A percentile compares a stretch with the other conserved stretches of the same genome.
Conservation (phyloP, 2,888 invertebrate genomes). For the Ormyrus nitidulus region DNA sequence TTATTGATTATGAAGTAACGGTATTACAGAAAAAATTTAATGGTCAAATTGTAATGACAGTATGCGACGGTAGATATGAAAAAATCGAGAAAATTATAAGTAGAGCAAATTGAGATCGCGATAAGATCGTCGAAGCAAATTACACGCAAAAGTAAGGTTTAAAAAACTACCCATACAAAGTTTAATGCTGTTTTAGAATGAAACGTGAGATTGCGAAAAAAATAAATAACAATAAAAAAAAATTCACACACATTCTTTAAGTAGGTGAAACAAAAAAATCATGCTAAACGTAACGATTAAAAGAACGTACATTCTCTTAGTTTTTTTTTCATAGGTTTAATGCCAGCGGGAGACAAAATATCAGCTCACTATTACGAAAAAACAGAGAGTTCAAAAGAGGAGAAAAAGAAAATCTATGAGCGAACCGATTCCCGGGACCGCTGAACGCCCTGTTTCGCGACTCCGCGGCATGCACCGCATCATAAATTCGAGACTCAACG, state of each 20-base stretch:
- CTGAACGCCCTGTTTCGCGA: constrained; percentile 72
- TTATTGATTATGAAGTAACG: constrained; percentile 50
- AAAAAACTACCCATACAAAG: constrained; percentile 50
- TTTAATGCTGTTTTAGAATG: constrained; percentile 55
- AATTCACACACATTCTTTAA: constrained; percentile 63
- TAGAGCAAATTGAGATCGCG: constrained; percentile 43
- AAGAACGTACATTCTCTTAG: constrained; percentile 69
- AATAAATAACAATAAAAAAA: constrained; percentile 55
- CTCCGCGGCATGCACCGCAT: constrained; percentile 26
- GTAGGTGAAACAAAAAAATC: constrained; percentile 63
- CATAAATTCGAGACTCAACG: constrained; percentile 27
- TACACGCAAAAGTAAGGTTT: constrained; percentile 38
- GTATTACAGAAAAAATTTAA: constrained; percentile 51
- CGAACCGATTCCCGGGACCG: constrained; percentile 68
- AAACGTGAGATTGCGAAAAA: constrained; percentile 48
- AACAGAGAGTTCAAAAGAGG: constrained; percentile 14
- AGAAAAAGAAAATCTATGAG: constrained; percentile 56
- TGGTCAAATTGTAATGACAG: constrained; percentile 53
- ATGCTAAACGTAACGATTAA: constrained; percentile 59
- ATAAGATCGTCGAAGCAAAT: constrained; percentile 47
- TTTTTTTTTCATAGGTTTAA: constrained; percentile 70
- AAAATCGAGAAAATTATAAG: constrained; percentile 43
- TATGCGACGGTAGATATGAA: constrained; percentile 47
- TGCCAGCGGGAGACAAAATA: constrained; percentile 64
- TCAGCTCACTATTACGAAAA: constrained; percentile 64